Evolutionary conservation across 2,888 invertebrate genomes (phyloP).

Genomic region (Troilus luridus): DNA sequence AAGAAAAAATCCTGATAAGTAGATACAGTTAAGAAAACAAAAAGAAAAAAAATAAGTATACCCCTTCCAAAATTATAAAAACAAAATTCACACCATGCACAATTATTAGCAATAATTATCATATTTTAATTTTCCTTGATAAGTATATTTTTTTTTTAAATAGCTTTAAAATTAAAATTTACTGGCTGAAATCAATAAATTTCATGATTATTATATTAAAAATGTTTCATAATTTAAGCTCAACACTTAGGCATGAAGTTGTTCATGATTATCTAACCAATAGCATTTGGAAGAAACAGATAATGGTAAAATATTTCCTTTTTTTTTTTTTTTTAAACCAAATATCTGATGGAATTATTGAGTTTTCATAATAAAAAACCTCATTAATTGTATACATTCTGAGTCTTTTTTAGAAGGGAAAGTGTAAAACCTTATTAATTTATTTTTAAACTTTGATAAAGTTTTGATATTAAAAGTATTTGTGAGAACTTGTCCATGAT

Average conservation of each 20-base stretch:
- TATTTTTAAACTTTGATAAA: background rate
- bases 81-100: slow-evolving; percentile 45
- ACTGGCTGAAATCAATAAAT: background rate
- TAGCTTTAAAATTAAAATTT: background rate
- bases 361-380: background rate
- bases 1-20: background rate
- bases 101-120: background rate
- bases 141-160: background rate
- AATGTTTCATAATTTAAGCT: background rate
- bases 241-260: background rate
- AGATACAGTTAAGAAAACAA: background rate
- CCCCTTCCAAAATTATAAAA: background rate
- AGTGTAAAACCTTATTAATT: slow-evolving; percentile 16
- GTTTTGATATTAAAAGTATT: background rate
- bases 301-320: background rate
- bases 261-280: background rate
- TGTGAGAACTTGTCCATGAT: background rate
- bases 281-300: background rate
- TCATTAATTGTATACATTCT: background rate
- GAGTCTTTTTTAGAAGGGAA: background rate
- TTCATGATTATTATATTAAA: no score
- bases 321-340: background rate
- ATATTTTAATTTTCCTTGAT: background rate
- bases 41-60: background rate
- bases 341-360: background rate